A percentile compares a stretch with the other conserved stretches of the same genome.
These are phyloP conservation scores for Leptinotarsa texana DNA, from an alignment of 1,140 invertebrate genomes.

Conservation along the genomic window DNA sequence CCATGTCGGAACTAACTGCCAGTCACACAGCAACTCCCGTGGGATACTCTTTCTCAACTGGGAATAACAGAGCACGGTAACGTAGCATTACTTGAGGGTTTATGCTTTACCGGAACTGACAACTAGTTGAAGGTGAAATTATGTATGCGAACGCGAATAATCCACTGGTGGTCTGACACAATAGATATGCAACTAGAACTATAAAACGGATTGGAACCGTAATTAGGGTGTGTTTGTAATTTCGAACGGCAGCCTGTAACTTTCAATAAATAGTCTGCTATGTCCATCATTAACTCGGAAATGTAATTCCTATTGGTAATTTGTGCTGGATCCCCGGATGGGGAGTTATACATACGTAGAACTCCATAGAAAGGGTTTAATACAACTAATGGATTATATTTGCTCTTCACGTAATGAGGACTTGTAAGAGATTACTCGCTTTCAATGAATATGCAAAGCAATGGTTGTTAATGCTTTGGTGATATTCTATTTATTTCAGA, in stretches of 20 bases:
- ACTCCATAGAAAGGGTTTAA: too few species aligned
- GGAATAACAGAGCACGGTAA: not conserved
- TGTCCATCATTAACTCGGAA: too few species aligned
- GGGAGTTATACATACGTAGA: too few species aligned
- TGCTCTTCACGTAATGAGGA: too few species aligned
- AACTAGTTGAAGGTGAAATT: constrained; percentile 3
- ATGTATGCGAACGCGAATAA: not conserved
- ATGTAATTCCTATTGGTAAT: too few species aligned
- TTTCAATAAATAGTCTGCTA: not conserved
- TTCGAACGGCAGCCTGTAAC: not conserved
- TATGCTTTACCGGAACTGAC: not conserved
- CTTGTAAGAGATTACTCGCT: too few species aligned
- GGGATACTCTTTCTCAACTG: not conserved
- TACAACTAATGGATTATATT: too few species aligned
- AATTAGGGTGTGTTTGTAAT: not conserved
- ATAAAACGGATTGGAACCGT: not conserved
- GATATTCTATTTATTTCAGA: too few species aligned
- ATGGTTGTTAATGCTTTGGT: too few species aligned
- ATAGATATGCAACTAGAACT: not conserved
- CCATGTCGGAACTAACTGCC: not conserved
- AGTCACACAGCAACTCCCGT: not conserved
- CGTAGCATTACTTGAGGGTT: not conserved
- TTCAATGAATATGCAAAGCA: too few species aligned
- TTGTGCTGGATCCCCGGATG: too few species aligned
- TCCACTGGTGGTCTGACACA: not conserved